Conservation (phyloP, 2,797 vertebrate genomes). For the Tragopan temminckii region DNA sequence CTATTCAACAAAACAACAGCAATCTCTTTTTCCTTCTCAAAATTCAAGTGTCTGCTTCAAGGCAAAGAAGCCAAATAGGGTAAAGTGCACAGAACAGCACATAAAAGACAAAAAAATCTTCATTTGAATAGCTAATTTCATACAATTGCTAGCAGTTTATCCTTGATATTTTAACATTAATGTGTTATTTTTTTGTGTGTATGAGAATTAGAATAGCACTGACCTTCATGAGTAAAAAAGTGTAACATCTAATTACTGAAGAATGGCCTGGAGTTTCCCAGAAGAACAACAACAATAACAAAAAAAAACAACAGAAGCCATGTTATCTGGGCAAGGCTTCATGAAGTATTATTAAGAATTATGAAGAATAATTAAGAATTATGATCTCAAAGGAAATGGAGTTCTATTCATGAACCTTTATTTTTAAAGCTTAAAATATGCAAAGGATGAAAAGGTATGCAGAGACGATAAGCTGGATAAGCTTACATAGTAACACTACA, state of each 20-base stretch:
- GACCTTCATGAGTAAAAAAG: background rate
- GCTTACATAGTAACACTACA: background rate
- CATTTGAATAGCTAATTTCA: background rate
- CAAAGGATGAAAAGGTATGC: background rate
- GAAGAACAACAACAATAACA: background rate
- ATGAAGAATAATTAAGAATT: too few relatives aligned
- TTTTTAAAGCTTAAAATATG: conserved; percentile 8
- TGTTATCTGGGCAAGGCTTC: background rate
- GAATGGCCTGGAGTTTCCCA: background rate
- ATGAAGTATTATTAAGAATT: background rate
- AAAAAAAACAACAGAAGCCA: background rate
- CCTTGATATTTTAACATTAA: background rate
- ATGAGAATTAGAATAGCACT: background rate
- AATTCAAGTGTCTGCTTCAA: background rate
- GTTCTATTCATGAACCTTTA: conserved; percentile 17
- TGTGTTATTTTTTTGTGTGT: background rate
- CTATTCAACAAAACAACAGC: background rate
- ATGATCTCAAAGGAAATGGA: background rate
- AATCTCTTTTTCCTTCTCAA: background rate
- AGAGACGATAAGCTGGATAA: conserved; percentile 8
- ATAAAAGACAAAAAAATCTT: background rate
- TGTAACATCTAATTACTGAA: background rate
- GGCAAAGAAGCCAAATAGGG: background rate
- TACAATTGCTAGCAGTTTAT: background rate
- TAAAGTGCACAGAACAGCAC: background rate